phyloP scores from a whole-genome alignment of 2,888 invertebrate genomes.

The Helicoverpa assulta region DNA sequence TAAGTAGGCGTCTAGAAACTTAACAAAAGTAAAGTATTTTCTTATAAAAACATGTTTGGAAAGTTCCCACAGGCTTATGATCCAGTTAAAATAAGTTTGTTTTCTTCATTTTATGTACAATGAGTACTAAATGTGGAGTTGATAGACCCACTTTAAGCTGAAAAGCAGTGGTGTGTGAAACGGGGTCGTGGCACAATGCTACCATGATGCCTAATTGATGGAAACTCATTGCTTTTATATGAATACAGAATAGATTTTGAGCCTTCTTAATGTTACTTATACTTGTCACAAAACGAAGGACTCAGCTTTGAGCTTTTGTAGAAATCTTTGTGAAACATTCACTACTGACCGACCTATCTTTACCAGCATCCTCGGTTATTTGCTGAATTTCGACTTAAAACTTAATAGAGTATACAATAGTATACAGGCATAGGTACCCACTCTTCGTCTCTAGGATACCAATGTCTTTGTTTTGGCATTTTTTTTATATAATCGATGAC shows the following conservation, averaged over 20 bases:
- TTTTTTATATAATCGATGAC: too few species aligned
- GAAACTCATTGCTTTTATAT: background rate
- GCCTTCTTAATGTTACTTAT: slow-evolving; percentile 4
- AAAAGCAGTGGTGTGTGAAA: slow-evolving; percentile 4
- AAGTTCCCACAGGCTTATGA: slow-evolving; percentile 36
- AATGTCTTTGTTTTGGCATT: too few species aligned
- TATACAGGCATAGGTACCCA: too few species aligned
- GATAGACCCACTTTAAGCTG: background rate
- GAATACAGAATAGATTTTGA: slow-evolving; percentile 11
- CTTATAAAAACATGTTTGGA: slow-evolving; percentile 11
- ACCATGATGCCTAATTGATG: background rate
- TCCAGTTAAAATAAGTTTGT: slow-evolving; percentile 20
- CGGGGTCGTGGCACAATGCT: background rate
- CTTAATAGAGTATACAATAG: too few species aligned
- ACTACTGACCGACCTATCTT: background rate
- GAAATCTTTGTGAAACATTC: background rate
- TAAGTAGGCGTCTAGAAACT: slow-evolving; percentile 49
- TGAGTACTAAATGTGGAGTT: slow-evolving; percentile 8
- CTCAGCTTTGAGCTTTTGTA: background rate
- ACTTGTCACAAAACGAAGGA: background rate
- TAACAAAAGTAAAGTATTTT: slow-evolving; percentile 31
- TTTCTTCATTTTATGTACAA: slow-evolving; percentile 15
- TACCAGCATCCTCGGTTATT: background rate
- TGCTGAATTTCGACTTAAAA: too few species aligned
- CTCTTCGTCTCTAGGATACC: too few species aligned